Conservation (phyloP, 2,888 invertebrate species). For the Ptycholaimellus sp. region DNA sequence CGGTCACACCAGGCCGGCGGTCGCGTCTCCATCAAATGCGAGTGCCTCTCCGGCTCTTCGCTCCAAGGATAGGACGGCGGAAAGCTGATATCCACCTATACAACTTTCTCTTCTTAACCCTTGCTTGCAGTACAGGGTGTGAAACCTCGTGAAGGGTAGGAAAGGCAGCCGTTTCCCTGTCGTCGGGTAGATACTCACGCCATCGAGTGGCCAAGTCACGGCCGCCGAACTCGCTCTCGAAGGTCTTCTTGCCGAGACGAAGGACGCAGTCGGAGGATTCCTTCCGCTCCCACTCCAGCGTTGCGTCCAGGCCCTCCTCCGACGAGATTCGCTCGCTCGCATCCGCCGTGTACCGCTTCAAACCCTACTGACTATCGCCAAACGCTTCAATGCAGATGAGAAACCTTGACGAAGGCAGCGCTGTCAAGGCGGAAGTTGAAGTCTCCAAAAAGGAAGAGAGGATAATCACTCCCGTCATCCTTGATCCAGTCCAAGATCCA, state of each 20-base stretch:
- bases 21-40: constrained; percentile 73
- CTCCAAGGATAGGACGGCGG: constrained; percentile 86
- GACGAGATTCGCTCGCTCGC: neutral
- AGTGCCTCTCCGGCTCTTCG: constrained; percentile 57
- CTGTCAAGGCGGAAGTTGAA: constrained; percentile 92
- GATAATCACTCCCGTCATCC: too few species aligned
- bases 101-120: too few species aligned
- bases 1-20: constrained; percentile 97
- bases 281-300: too few species aligned
- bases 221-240: constrained; percentile 12
- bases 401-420: constrained; percentile 49
- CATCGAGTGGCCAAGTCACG: neutral
- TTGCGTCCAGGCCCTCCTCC: too few species aligned
- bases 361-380: neutral
- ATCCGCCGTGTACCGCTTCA: neutral
- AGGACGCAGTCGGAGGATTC: too few species aligned
- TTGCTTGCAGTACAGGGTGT: too few species aligned
- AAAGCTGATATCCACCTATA: constrained; percentile 65
- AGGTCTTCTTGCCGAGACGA: too few species aligned
- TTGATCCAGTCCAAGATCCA: constrained; percentile 25
- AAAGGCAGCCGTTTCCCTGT: constrained; percentile 57
- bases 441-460: constrained; percentile 55
- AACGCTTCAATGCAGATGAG: neutral
- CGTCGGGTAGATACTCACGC: constrained; percentile 27
- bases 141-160: constrained; percentile 56